A percentile compares a stretch with the other conserved stretches of the same genome.
Evolutionary conservation across 2,113 vertebrate genomes (phyloP).

Genomic region (Hemichromis elongatus): DNA sequence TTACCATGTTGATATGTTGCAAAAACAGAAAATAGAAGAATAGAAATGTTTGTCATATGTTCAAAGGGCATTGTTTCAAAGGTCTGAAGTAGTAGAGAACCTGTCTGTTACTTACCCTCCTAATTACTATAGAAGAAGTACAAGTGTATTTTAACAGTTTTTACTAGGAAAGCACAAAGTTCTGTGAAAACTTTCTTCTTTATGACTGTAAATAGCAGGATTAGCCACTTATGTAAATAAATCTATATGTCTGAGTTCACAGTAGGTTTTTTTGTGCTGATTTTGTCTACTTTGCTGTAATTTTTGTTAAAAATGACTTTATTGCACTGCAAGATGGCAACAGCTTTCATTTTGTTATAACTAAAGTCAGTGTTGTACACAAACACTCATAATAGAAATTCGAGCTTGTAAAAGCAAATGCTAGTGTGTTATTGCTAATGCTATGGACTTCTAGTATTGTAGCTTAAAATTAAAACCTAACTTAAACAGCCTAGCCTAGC

Average conservation of each 20-base stretch:
- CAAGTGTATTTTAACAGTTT: too few relatives aligned
- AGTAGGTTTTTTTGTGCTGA: not conserved
- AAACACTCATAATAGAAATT: not conserved
- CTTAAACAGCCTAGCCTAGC: not conserved
- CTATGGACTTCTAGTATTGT: not conserved
- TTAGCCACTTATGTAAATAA: not conserved
- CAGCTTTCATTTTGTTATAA: not conserved
- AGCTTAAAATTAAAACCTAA: not conserved
- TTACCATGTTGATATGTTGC: not conserved
- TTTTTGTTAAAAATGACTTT: not conserved
- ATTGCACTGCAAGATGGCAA: not conserved
- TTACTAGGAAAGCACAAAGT: too few relatives aligned
- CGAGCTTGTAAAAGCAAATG: fast-evolving
- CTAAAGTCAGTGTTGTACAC: not conserved
- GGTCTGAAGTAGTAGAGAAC: not conserved
- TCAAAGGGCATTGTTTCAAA: not conserved
- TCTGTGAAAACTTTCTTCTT: too few relatives aligned
- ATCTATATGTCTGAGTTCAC: not conserved
- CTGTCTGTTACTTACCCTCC: not conserved
- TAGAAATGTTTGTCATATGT: too few relatives aligned
- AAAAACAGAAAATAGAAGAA: too few relatives aligned
- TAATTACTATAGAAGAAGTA: fast-evolving
- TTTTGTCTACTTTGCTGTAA: not conserved
- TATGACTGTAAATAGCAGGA: not conserved
- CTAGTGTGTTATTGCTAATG: not conserved